phyloP scores from a whole-genome alignment of 1,140 invertebrate genomes.

The Brachionus koreanus region DNA sequence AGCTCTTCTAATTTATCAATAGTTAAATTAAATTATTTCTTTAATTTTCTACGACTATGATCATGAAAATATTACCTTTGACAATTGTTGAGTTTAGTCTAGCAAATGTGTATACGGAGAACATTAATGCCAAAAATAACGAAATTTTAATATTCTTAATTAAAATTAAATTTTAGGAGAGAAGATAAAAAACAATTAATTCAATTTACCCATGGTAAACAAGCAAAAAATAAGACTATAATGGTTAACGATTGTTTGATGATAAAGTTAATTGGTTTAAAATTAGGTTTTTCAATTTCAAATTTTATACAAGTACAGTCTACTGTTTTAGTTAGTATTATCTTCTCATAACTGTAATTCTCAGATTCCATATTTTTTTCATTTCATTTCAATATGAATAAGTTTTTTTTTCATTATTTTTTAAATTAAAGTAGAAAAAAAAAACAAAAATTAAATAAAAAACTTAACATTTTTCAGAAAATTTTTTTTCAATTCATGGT shows the following conservation, averaged over 20 bases:
- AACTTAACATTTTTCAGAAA: background rate
- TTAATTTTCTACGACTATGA: background rate
- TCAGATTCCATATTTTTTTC: background rate
- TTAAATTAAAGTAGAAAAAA: background rate
- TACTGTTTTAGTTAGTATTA: background rate
- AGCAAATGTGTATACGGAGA: background rate
- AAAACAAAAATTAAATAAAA: background rate
- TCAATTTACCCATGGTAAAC: background rate
- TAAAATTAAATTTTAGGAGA: background rate
- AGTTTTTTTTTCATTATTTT: no score
- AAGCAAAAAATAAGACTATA: background rate
- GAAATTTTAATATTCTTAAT: background rate
- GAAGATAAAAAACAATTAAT: background rate
- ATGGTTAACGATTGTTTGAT: background rate
- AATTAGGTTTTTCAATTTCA: background rate
- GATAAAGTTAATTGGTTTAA: background rate
- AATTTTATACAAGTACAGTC: background rate
- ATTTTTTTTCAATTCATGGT: background rate
- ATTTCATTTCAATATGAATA: background rate
- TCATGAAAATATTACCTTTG: background rate
- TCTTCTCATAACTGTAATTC: slow-evolving; percentile 9
- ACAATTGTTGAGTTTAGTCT: background rate
- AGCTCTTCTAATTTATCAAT: background rate
- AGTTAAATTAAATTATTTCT: background rate
- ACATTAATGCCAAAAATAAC: background rate